Evolutionary conservation across 2,797 vertebrate genomes (phyloP).

Genomic region (Enteromius unitaeniatus): DNA sequence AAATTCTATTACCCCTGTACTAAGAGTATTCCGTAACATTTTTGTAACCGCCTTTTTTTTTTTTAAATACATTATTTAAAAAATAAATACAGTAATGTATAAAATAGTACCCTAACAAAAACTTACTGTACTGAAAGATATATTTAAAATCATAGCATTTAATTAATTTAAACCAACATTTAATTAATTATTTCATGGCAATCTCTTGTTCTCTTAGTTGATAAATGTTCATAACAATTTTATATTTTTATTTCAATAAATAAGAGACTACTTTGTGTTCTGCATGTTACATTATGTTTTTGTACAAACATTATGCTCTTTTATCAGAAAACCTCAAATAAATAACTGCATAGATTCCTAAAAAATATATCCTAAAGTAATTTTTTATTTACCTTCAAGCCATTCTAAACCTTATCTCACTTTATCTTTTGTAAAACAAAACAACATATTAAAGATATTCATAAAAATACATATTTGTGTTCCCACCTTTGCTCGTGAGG

Average conservation of each 20-base stretch:
- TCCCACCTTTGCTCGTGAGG: conserved; percentile 75
- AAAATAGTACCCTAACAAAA: not conserved
- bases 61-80: not conserved
- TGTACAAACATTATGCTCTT: not conserved
- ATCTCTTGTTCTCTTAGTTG: not conserved
- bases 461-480: not conserved
- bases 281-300: not conserved
- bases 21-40: not conserved
- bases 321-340: not conserved
- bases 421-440: not conserved
- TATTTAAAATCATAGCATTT: too few relatives aligned
- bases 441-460: not conserved
- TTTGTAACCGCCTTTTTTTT: too few relatives aligned
- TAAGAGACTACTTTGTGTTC: not conserved
- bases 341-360: not conserved
- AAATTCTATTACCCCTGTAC: not conserved
- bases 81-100: not conserved
- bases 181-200: not conserved
- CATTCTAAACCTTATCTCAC: not conserved
- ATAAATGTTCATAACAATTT: not conserved
- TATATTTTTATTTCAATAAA: not conserved
- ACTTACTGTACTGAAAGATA: too few relatives aligned
- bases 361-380: not conserved
- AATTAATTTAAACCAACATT: not conserved
- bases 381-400: not conserved